Conservation (phyloP, 2,797 vertebrate genomes). For the Alca torda region DNA sequence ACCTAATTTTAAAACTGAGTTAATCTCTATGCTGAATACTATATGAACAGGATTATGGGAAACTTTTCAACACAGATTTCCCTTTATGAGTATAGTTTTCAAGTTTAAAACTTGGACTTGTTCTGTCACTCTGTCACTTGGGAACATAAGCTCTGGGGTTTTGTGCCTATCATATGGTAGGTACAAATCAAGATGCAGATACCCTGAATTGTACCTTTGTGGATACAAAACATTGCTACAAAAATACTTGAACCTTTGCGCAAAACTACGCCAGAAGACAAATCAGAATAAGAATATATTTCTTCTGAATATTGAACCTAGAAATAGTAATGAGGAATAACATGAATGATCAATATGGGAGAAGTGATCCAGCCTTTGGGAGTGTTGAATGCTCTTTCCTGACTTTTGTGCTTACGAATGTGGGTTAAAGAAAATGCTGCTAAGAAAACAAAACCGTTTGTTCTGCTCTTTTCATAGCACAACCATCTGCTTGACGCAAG, state of each 20-base stretch:
- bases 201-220: background rate
- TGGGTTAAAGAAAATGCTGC: background rate
- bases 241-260: background rate
- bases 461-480: background rate
- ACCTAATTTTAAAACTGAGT: background rate
- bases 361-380: background rate
- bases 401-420: background rate
- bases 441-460: background rate
- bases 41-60: background rate
- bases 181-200: background rate
- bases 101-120: background rate
- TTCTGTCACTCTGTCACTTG: background rate
- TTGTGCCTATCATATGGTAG: background rate
- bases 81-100: background rate
- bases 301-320: background rate
- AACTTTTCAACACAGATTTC: background rate
- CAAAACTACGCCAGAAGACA: background rate
- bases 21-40: background rate
- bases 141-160: background rate
- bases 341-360: background rate
- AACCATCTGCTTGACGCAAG: background rate
- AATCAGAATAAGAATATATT: background rate
- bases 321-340: background rate
- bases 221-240: background rate
- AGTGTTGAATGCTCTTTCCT: background rate